These are phyloP conservation scores for Ophioninae sp. DNA, from an alignment of 2,888 invertebrate genomes.

Conservation along the genomic window DNA sequence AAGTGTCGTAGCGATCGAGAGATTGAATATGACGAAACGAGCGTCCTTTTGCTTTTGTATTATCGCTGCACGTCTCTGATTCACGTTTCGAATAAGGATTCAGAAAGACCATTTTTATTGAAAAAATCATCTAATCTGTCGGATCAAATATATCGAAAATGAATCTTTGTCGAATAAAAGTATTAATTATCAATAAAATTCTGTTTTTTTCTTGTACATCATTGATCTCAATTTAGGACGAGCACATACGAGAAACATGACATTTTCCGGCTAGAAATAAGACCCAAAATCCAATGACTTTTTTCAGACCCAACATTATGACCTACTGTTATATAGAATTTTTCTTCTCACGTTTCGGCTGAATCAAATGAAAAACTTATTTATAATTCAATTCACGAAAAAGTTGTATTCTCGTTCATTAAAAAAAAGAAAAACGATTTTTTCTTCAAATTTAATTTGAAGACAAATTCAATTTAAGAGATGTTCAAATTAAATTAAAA, in stretches of 20 bases:
- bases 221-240: neutral
- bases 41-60: conserved; percentile 4
- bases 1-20: conserved; percentile 41
- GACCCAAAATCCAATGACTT: conserved; percentile 5
- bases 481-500: neutral
- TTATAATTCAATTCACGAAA: too few species aligned
- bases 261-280: conserved; percentile 15
- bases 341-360: neutral
- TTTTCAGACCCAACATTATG: conserved; percentile 3
- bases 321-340: neutral
- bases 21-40: conserved; percentile 21
- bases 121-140: neutral
- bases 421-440: too few species aligned
- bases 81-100: neutral
- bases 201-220: neutral
- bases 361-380: too few species aligned
- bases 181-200: conserved; percentile 1
- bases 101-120: conserved; percentile 5
- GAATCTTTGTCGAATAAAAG: neutral
- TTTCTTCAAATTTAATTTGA: too few species aligned
- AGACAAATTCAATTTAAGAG: too few species aligned
- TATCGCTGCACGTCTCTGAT: conserved; percentile 17
- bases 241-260: conserved; percentile 11
- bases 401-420: too few species aligned
- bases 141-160: neutral